These are phyloP conservation scores for Neoseiulus cucumeris DNA, from an alignment of 1,140 invertebrate species.

Conservation along the genomic window DNA sequence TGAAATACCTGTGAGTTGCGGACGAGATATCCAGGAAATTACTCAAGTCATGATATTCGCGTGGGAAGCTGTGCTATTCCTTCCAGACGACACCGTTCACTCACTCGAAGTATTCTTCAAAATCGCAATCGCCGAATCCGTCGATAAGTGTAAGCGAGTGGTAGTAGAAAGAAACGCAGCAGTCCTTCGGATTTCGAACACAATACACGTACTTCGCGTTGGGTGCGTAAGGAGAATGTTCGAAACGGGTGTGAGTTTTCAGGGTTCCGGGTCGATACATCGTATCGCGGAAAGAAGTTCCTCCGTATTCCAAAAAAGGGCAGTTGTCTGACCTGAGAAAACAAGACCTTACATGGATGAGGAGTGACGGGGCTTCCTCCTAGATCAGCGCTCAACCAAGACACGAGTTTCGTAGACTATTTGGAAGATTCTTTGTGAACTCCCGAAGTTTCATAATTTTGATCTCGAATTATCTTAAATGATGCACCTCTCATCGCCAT, in stretches of 20 bases:
- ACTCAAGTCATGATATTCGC: too few relatives aligned
- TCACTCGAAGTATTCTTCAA: background rate
- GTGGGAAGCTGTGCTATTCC: too few relatives aligned
- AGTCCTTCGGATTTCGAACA: constrained; percentile 44
- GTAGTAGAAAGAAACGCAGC: constrained; percentile 60
- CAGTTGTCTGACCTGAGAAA: background rate
- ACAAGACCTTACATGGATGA: too few relatives aligned
- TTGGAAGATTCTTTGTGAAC: too few relatives aligned
- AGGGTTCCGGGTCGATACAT: background rate
- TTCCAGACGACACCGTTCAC: too few relatives aligned
- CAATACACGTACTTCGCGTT: constrained; percentile 8
- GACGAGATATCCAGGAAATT: too few relatives aligned
- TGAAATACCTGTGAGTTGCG: constrained; percentile 19
- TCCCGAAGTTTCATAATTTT: too few relatives aligned
- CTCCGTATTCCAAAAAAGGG: constrained; percentile 9
- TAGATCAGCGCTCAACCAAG: too few relatives aligned
- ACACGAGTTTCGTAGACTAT: too few relatives aligned
- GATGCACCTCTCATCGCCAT: too few relatives aligned
- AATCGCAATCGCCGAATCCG: background rate
- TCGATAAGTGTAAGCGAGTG: constrained; percentile 32
- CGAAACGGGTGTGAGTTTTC: constrained; percentile 11
- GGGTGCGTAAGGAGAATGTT: background rate
- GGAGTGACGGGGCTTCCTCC: too few relatives aligned
- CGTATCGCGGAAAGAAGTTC: background rate
- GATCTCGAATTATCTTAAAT: too few relatives aligned